Base-by-base conservation (phyloP, 2,797 vertebrate genomes). In the Crypturellus tataupa region DNA sequence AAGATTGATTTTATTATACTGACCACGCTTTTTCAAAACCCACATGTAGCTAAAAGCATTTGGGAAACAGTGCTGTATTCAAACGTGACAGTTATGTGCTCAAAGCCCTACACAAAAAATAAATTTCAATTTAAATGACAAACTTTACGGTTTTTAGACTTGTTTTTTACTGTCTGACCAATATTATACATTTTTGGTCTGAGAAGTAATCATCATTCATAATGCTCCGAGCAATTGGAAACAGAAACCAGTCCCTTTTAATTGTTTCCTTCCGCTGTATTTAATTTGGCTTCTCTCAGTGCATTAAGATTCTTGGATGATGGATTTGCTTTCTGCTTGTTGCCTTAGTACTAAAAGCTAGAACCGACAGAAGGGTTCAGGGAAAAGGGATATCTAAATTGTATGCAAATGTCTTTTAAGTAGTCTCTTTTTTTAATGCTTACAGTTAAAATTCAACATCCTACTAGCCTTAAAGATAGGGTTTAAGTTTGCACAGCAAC, bases 181-280 rank as follows among this genome's bases (percentile, higher is more conserved):
- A 86, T 87, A 76, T 83, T 75, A 62, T 20, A 86, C 62, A 87
- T 91, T 79, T 80, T 69, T 80, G 71, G 65, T 89, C 84, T 87
- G 64, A 90, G 82, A 85, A 73, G 87, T 93, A 92, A 93, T 96
- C 94, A 85, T 95, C 94, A 95, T 96, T 94, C 81, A 87, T 96
- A 85, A 89, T 85, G 69, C 85, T 83, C 47, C 65, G 80, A 83
- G 95, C 89, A 95, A 89, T 89, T 93, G 88, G 90, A 95, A 97
- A 85, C 93, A 96, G 91, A 95, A 93, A 88, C 91, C 91, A 88
- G 87, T 87, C 71, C 71, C 91, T 94, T 94, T 95, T 96, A 97
- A 97, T 97, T 96, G 95, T 95, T 97, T 97, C 96, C 97, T 97
- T 96, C 93, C 94, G 64, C 93, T 96, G 93, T 92, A 84, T 94